Evolutionary conservation across 2,888 invertebrate species (phyloP).

Genomic region (Cheilosia grossa): DNA sequence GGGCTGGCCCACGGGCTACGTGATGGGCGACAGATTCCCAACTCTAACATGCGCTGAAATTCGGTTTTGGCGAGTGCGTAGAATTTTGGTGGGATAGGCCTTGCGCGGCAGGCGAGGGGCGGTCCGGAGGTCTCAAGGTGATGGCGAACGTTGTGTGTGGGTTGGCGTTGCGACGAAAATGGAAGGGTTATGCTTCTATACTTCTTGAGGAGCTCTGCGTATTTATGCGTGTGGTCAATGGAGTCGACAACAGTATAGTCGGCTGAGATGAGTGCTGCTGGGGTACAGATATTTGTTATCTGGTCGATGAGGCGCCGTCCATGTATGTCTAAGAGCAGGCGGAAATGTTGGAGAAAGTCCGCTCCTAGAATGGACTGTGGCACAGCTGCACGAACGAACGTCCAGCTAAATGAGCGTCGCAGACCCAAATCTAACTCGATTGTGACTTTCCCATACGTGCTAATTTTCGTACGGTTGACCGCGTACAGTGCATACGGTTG

Average conservation of each 20-base stretch:
- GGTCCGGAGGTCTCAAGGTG: slow-evolving; percentile 18
- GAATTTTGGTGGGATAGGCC: slow-evolving; percentile 22
- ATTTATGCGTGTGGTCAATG: slow-evolving; percentile 1
- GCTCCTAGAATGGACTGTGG: slow-evolving; percentile 19
- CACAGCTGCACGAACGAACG: slow-evolving; percentile 16
- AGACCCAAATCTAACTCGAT: slow-evolving; percentile 8
- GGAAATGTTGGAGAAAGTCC: slow-evolving; percentile 23
- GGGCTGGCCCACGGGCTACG: slow-evolving; percentile 81
- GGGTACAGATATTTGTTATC: slow-evolving; percentile 5
- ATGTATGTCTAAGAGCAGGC: slow-evolving; percentile 21
- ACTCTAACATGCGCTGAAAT: slow-evolving; percentile 11
- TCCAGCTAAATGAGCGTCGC: slow-evolving; percentile 21
- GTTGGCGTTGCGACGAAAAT: slow-evolving; percentile 2
- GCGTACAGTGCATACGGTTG: slow-evolving; percentile 6
- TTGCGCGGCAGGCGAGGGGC: slow-evolving; percentile 8
- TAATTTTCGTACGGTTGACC: slow-evolving; percentile 16
- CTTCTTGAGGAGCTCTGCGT: not conserved
- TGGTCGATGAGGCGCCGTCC: slow-evolving; percentile 33
- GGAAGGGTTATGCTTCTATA: slow-evolving; percentile 7
- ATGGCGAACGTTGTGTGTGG: slow-evolving; percentile 3
- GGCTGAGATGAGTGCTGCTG: not conserved
- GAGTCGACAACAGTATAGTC: not conserved
- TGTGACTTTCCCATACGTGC: slow-evolving; percentile 9
- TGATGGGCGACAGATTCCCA: slow-evolving; percentile 80
- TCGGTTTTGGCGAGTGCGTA: slow-evolving; percentile 9